Evolutionary conservation across 2,113 vertebrate genomes (phyloP), one percentile per base, ranked within the genome.

Genomic region (Myiagra hebetior): DNA sequence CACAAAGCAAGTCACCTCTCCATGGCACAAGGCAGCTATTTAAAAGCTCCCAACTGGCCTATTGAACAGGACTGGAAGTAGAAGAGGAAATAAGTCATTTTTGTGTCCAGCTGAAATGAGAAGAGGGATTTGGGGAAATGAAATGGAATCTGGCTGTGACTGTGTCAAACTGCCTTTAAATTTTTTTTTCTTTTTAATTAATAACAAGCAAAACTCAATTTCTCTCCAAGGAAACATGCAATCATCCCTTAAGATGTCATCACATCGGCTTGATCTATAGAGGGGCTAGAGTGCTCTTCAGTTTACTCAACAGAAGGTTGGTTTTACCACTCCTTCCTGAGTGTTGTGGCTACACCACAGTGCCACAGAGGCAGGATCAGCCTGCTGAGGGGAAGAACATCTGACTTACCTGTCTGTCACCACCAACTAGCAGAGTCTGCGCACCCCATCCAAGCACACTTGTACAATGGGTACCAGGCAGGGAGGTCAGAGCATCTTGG

Each of bases 51-150:
- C 69, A 82, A 35, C 11, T 39, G 77, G 52, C 69, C 55, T 47
- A 74, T 0, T 46, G 67, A 93, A 91, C 7, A 87, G 79, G 15
- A 65, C 67, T 85, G 80, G 50, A 85, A 92, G 31, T 42, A 13
- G 88, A 92, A 92, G 59, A 94, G 44, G 69, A 92, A 89, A 75
- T 52, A 80, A 93, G 81, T 68, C 0, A 1, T 73, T 93, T 89
- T 60, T 85, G n/a, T 60, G 85, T 85, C 91, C 91, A 89, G 87
- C 24, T 93, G 81, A 91, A 95, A 92, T 75, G 53, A 96, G 89
- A 92, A 65, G 20, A 95, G 57, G 93, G 91, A 96, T 85, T 21
- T 93, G 65, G 73, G 93, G 87, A 96, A 22, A 60, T 46, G 37
- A 82, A 89, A 87, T 27, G 31, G 52, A 95, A 91, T 56, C 73